Base-by-base conservation (phyloP, 1,140 invertebrate genomes). In the Colletes gigas region DNA sequence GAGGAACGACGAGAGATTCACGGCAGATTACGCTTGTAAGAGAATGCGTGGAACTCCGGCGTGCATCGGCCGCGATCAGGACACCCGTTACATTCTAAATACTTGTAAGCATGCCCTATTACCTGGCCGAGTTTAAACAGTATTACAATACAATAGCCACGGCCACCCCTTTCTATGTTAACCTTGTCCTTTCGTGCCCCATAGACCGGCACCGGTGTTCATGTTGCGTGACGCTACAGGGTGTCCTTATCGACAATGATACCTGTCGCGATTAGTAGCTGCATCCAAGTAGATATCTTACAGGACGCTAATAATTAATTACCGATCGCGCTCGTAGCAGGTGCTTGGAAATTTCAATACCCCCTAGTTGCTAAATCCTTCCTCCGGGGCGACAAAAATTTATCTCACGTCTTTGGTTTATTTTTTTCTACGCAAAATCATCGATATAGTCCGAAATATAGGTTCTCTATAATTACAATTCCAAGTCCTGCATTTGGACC, bases 71-170 rank as follows among this genome's bases (percentile, higher is more conserved):
- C n/a, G 52, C 81, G 88, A 87, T 87, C 83, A 70, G 82, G 70
- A 87, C 81, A 88, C 81, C 85, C 88, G 85, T 85, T 89, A 89
- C 87, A 89, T 83, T 90, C 85, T 86, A 91, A 89, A 88, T 89
- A 88, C 88, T 89, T 90, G 90, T 90, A 91, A 91, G 90, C 88
- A 89, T 82, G 84, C 77, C 84, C 87, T 87, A 91, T 91, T 91
- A 90, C 88, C 82, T 78, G 76, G 71, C 73, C 82, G 76, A 83
- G 88, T 88, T 90, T 84, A 83, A 89, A 89, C 84, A 78, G 86
- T 90, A 90, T 90, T 91, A 90, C 88, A 91, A 91, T 90, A 90
- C 89, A 91, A 91, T 91, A 83, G 89, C 74, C 70, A 57, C 52
- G 55, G 65, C 47, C 62, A 47, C 65, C 76, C 71, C 60, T 83